Evolutionary conservation across 2,888 invertebrate species (phyloP).

Genomic region (Hydrotaea cyrtoneurina): DNA sequence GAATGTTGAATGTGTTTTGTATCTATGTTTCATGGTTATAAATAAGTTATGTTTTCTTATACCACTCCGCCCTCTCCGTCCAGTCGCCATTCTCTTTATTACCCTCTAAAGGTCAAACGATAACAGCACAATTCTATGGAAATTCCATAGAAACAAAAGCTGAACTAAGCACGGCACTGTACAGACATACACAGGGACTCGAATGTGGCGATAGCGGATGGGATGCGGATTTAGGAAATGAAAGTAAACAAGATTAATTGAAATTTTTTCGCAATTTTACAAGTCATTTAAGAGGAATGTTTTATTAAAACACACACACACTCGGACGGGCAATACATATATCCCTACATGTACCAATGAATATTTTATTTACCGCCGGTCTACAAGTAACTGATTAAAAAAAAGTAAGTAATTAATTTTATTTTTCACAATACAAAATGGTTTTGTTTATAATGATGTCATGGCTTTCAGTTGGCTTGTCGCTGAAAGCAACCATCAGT

Average conservation of each 20-base stretch:
- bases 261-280: slow-evolving; percentile 54
- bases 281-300: slow-evolving; percentile 46
- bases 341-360: neutral
- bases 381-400: slow-evolving; percentile 29
- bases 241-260: slow-evolving; percentile 58
- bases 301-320: neutral
- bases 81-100: neutral
- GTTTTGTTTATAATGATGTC: neutral
- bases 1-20: no score
- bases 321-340: neutral
- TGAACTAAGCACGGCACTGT: neutral
- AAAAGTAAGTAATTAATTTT: slow-evolving; percentile 29
- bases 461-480: neutral
- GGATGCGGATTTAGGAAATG: neutral
- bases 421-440: neutral
- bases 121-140: slow-evolving; percentile 36
- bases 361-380: slow-evolving; percentile 10
- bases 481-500: neutral
- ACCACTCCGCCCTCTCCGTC: neutral
- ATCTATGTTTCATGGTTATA: slow-evolving; percentile 2
- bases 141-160: neutral
- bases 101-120: slow-evolving; percentile 57
- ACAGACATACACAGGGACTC: neutral
- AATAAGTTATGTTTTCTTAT: slow-evolving; percentile 9
- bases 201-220: neutral